Base-by-base conservation (phyloP, 1,140 invertebrate genomes). In the Zaprionus tsacasi region DNA sequence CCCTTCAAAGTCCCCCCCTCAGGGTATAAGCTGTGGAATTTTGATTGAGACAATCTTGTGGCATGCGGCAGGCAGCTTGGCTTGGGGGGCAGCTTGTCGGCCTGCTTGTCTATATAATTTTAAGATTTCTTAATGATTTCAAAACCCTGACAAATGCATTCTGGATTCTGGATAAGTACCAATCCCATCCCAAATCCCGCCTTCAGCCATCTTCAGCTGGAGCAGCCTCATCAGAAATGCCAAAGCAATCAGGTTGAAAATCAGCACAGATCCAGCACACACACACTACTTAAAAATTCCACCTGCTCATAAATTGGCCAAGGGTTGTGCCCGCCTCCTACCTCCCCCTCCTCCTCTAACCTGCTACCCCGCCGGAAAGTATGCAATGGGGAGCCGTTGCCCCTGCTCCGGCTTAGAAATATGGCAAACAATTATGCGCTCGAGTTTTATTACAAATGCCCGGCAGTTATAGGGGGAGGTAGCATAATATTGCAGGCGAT, bases 351-450 rank as follows among this genome's bases (percentile, higher is more conserved):
- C 21, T 21, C 21, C 21, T 21, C 21, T 2, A 21, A 21, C 21
- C n/a, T 6, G 3, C 21, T 10, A 2, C 27, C 27, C 8, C 6
- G 6, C 30, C 7, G 21, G 50, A 70, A 55, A 68, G 64, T 79
- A 79, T 87, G 79, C 82, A 86, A 67, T 69, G 35, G 69, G 61
- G 66, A 55, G 69, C 57, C 63, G 64, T 82, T 78, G 70, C 63
- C 50, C 78, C 25, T 52, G 69, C 64, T 63, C 27, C 79, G 50
- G 54, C 60, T 74, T 68, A 87, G 82, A 88, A 88, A 88, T 87
- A 87, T 87, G 82, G 82, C 82, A 87, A 87, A 87, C 82, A 87
- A 87, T 87, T 87, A 87, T 87, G 82, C 83, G 82, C 82, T 87
- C 63, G 83, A 87, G 82, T 87, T 87, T 87, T 87, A 87, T 87